A percentile compares a stretch with the other conserved stretches of the same genome.
Evolutionary conservation across 2,888 invertebrate species (phyloP).

Genomic region (Acanthosepion pharaonis): DNA sequence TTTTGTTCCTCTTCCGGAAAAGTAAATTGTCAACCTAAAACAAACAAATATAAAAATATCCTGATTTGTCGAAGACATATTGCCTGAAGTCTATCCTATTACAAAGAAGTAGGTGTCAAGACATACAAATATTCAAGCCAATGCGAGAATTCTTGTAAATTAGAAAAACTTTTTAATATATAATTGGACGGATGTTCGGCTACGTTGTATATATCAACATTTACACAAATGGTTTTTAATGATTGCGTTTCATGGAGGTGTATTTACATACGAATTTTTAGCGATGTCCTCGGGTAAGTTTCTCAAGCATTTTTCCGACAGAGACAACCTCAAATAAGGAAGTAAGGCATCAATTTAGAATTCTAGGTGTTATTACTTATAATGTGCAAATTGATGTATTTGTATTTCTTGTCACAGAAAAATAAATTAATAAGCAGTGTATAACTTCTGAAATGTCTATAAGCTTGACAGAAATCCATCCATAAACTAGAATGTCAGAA

Average conservation of each 20-base stretch:
- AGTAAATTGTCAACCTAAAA: neutral
- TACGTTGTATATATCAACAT: too few relatives aligned
- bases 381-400: too few relatives aligned
- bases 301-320: neutral
- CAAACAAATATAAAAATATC: neutral
- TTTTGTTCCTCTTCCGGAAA: neutral
- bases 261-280: neutral
- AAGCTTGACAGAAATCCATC: too few relatives aligned
- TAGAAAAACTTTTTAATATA: neutral
- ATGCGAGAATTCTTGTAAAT: neutral
- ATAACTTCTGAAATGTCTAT: too few relatives aligned
- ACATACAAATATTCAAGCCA: neutral
- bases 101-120: neutral
- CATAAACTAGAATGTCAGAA: too few relatives aligned
- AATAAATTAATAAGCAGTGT: too few relatives aligned
- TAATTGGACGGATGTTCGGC: neutral
- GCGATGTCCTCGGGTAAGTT: neutral
- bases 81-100: neutral
- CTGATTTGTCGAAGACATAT: neutral
- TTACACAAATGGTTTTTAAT: neutral
- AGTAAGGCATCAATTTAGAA: neutral
- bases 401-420: too few relatives aligned
- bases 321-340: neutral
- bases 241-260: neutral
- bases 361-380: too few relatives aligned